Base-by-base conservation (phyloP, 2,113 vertebrate genomes). In the Ammodytes marinus region DNA sequence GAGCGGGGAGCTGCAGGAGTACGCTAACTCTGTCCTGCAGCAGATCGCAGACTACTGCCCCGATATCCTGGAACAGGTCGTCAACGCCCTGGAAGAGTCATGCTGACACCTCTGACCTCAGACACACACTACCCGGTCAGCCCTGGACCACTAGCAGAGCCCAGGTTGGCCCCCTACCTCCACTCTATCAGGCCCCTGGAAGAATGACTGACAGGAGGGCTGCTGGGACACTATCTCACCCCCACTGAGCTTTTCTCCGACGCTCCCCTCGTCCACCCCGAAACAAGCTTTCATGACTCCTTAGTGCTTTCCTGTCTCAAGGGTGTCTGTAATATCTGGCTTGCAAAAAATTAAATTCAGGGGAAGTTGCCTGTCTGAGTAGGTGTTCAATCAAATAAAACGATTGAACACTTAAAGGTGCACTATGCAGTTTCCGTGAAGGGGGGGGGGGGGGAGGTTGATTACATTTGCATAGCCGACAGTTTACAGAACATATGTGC, bases 41-140 rank as follows among this genome's bases (percentile, higher is more conserved):
- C 97, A 99, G 93, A 99, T 99, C 15, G 97, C 98, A 0, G 98
- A 99, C 86, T 97, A 98, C 95, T 99, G 98, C 94, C 98, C 98
- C 0, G 98, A 99, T 91, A 99, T 99, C 94, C 96, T 99, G 90
- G 98, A 99, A 93, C 98, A 99, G 92, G 98, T 99, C 1, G 98
- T 99, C 92, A 99, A 98, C 0, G 97, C 98, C 4, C 93, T 99
- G 53, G 98, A 99, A 91, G 98, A 99, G 93, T 99, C 98, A 0
- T 99, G 96, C 61, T 99, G 92, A 95, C 86, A 58, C 50, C 73
- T 61, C 82, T 77, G 77, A 91, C 83, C 80, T 88, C 66, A 55
- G 53, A 74, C 74, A 53, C 63, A 57, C 27, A 27, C n/a, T n/a
- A 67, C 45, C 49, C 9, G 15, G 53, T 77, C 19, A 19, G 79